Base-by-base conservation (phyloP, 1,140 invertebrate genomes). In the Harpegnathos saltator region DNA sequence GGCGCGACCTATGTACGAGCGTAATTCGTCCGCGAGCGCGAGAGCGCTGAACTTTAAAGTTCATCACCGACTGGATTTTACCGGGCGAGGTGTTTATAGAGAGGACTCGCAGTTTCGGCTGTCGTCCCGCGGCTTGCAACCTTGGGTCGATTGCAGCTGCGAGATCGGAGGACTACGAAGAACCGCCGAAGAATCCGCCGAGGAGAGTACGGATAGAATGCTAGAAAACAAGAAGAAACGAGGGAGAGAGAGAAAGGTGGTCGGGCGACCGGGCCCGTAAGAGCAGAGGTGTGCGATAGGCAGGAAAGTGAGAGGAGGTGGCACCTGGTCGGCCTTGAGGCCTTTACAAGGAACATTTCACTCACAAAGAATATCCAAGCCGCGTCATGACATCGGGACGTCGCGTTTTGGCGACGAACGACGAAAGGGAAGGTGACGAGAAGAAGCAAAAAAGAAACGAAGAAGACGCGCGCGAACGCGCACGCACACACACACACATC, bases 251-350 rank as follows among this genome's bases (percentile, higher is more conserved):
- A 44, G 38, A 44, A 68, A 78, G 62, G 74, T 78, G 29, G 50
- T 78, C 50, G n/a, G n/a, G 59, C 74, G 73, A 56, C 72, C 12
- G 24, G 56, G 33, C 17, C 29, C 74, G 26, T 68, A 63, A 75
- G 74, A 74, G 61, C 24, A 65, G 29, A 73, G 22, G 68, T 87
- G 19, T 50, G 48, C 19, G 75, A 84, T 77, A 61, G 73, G 58
- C 66, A 85, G 63, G 85, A 92, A 92, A 92, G 90, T 91, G 89
- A 92, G 90, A 90, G 84, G 85, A 90, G 74, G 85, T 75, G 58
- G 78, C 80, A 91, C 71, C 87, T 82, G 61, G 90, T 89, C 90
- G 90, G 90, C 91, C 91, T 92, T 92, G 91, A 86, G 66, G 82
- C 68, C 72, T 65, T 73, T 68, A 75, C 85, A 68, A 90, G 74